phyloP scores from a whole-genome alignment of 2,888 invertebrate genomes.

The Trachelus iudaicus region DNA sequence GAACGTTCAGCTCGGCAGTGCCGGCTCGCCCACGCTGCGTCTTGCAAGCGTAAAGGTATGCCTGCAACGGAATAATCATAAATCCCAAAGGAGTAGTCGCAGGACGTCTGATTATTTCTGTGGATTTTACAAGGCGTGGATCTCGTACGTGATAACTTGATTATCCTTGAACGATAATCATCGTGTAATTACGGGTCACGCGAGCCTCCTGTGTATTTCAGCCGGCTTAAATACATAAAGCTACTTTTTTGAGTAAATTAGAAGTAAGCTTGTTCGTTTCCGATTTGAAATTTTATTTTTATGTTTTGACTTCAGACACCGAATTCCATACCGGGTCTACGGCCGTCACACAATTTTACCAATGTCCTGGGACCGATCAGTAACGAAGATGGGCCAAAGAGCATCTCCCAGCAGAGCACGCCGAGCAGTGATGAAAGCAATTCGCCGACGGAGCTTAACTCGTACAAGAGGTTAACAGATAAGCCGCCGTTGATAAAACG shows the following conservation, averaged over 20 bases:
- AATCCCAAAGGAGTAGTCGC: not conserved
- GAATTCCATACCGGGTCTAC: slow-evolving; percentile 76
- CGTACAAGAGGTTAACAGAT: slow-evolving; percentile 83
- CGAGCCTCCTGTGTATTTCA: not conserved
- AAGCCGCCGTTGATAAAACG: slow-evolving; percentile 84
- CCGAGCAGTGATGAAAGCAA: slow-evolving; percentile 88
- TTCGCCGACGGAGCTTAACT: slow-evolving; percentile 88
- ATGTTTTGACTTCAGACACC: slow-evolving; percentile 64
- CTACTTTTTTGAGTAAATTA: not conserved
- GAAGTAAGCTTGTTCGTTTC: not conserved
- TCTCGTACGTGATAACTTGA: not conserved
- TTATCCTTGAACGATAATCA: not conserved
- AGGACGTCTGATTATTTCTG: not conserved
- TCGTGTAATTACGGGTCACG: not conserved
- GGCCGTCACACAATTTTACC: slow-evolving; percentile 71
- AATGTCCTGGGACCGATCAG: slow-evolving; percentile 66
- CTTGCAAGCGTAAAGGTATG: slow-evolving; percentile 65
- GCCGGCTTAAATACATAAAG: not conserved
- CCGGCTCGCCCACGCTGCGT: slow-evolving; percentile 67
- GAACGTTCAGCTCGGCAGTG: slow-evolving; percentile 68
- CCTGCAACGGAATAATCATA: not conserved
- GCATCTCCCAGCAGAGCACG: slow-evolving; percentile 68
- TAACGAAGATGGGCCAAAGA: slow-evolving; percentile 59
- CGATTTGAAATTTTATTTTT: not conserved
- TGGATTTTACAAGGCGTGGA: not conserved